Evolutionary conservation across 2,113 vertebrate genomes (phyloP).

Genomic region (Nerophis lumbriciformis): DNA sequence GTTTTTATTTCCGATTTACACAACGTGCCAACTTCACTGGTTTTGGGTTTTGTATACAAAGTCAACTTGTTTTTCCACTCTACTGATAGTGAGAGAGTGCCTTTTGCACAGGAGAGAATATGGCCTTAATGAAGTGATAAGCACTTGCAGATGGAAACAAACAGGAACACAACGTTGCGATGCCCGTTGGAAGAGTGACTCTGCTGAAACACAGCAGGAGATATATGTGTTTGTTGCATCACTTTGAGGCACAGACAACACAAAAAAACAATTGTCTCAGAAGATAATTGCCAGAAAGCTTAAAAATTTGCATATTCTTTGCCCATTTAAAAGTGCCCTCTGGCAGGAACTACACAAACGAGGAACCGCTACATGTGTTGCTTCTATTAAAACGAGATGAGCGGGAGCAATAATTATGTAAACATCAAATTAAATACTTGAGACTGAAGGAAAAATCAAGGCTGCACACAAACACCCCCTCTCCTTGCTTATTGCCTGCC

Average conservation of each 20-base stretch:
- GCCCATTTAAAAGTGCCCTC: conserved; percentile 55
- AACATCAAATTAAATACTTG: conserved; percentile 57
- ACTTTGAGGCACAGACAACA: conserved; percentile 20
- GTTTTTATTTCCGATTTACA: too few relatives aligned
- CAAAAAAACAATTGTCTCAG: conserved; percentile 44
- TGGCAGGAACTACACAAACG: conserved; percentile 29
- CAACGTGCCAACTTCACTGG: too few relatives aligned
- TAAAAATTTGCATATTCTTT: conserved; percentile 28
- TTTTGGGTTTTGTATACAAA: too few relatives aligned
- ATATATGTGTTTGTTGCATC: conserved; percentile 21
- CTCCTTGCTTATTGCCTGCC: not conserved
- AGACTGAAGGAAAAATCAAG: conserved; percentile 38
- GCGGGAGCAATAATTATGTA: conserved; percentile 52
- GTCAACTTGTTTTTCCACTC: too few relatives aligned
- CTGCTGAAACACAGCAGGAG: conserved; percentile 20
- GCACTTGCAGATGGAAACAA: too few relatives aligned
- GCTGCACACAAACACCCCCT: conserved; percentile 14
- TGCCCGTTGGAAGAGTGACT: conserved; percentile 1
- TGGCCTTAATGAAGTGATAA: too few relatives aligned
- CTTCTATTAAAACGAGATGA: conserved; percentile 42
- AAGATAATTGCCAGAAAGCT: conserved; percentile 58
- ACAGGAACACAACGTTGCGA: too few relatives aligned
- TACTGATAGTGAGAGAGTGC: too few relatives aligned
- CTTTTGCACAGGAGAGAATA: too few relatives aligned
- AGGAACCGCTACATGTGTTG: conserved; percentile 44